Conservation (phyloP, 2,113 vertebrate species). For the Elgaria multicarinata region DNA sequence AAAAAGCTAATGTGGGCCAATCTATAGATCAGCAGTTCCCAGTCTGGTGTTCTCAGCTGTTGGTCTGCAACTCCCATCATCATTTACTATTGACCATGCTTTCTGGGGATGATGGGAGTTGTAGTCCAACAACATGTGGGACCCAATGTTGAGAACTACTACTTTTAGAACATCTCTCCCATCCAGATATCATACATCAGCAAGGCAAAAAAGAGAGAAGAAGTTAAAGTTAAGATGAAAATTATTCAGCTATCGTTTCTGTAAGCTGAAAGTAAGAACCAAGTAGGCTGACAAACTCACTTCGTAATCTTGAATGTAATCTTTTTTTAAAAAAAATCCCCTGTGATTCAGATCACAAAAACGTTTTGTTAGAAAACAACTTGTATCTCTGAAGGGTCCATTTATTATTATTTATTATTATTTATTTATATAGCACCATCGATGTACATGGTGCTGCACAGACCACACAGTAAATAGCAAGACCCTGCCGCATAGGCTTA, state of each 20-base stretch:
- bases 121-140: not conserved
- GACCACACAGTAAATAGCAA: too few species aligned
- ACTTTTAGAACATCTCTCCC: not conserved
- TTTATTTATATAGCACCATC: too few species aligned
- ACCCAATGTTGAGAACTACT: not conserved
- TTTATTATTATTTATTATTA: too few species aligned
- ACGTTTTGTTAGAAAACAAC: not conserved
- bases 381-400: not conserved
- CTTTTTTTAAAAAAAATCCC: too few species aligned
- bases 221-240: not conserved
- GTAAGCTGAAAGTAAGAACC: not conserved
- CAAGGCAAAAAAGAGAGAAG: not conserved
- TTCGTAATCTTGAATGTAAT: not conserved
- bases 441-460: too few species aligned
- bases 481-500: too few species aligned
- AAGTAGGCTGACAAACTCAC: not conserved
- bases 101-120: not conserved
- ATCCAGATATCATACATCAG: not conserved
- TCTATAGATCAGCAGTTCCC: not conserved
- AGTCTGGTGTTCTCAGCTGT: not conserved
- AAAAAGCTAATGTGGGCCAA: too few species aligned
- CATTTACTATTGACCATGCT: not conserved
- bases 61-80: not conserved
- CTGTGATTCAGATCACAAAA: not conserved
- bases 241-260: rapidly evolving